Conservation (phyloP, 2,888 invertebrate genomes). For the Arrhopalites spinosus region DNA sequence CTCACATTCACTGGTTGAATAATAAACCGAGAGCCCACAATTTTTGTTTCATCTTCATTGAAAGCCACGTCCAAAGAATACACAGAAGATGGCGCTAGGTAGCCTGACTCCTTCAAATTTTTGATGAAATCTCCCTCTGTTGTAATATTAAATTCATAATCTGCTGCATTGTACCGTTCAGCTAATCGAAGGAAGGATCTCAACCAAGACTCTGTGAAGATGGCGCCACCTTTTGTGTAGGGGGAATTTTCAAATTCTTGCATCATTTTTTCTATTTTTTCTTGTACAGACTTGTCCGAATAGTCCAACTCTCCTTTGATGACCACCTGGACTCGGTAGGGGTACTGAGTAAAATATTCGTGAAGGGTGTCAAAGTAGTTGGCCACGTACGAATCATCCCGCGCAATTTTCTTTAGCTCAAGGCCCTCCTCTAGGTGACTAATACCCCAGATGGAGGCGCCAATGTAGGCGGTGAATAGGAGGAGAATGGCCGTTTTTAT, state of each 20-base stretch:
- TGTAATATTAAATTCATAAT: constrained; percentile 69
- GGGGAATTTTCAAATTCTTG: constrained; percentile 71
- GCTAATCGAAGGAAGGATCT: constrained; percentile 79
- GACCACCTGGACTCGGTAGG: constrained; percentile 86
- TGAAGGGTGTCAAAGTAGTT: constrained; percentile 90
- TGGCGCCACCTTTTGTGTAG: constrained; percentile 62
- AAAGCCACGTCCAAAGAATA: constrained; percentile 84
- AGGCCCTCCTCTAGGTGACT: constrained; percentile 88
- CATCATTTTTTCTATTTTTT: constrained; percentile 78
- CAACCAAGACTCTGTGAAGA: constrained; percentile 89
- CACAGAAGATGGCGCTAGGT: constrained; percentile 58
- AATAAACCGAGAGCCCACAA: constrained; percentile 81
- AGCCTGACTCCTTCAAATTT: constrained; percentile 71
- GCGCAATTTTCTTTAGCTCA: constrained; percentile 84
- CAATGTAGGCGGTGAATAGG: constrained; percentile 76
- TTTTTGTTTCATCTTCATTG: constrained; percentile 73
- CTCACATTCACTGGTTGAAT: constrained; percentile 88
- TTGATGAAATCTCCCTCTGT: constrained; percentile 74
- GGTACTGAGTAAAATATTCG: constrained; percentile 87
- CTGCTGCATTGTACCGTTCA: constrained; percentile 58
- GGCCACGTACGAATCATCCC: constrained; percentile 89
- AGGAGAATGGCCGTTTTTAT: constrained; percentile 76
- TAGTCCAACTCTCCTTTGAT: constrained; percentile 80
- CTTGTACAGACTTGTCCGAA: constrained; percentile 75
- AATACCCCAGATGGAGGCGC: constrained; percentile 83